phyloP scores from a whole-genome alignment of 2,888 invertebrate genomes.

The Stenoptilia bipunctidactyla region DNA sequence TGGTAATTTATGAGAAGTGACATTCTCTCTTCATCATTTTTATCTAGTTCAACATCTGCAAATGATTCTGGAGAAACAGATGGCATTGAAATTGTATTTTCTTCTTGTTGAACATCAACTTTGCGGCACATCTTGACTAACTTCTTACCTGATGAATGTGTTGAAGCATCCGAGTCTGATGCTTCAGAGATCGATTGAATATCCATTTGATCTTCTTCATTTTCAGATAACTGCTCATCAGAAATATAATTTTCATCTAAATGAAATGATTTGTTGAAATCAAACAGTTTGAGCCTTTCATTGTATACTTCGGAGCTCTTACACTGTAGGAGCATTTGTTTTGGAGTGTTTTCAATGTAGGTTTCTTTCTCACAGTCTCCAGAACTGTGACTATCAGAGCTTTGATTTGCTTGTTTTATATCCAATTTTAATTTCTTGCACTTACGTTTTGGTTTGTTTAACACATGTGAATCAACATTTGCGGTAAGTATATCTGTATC shows the following conservation, averaged over 20 bases:
- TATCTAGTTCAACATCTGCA: conserved; percentile 45
- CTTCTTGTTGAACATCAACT: conserved; percentile 27
- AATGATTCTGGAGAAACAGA: conserved; percentile 49
- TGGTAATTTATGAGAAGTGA: conserved; percentile 40
- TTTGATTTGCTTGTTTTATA: conserved; percentile 42
- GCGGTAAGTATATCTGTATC: conserved; percentile 43
- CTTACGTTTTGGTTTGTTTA: conserved; percentile 26
- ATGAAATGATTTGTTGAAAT: conserved; percentile 49
- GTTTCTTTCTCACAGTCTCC: conserved; percentile 13
- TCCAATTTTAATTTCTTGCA: conserved; percentile 44
- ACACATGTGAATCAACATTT: conserved; percentile 16
- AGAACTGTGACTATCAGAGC: conserved; percentile 25
- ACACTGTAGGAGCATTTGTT: conserved; percentile 40
- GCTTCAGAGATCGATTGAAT: conserved; percentile 44
- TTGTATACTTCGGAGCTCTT: conserved; percentile 40
- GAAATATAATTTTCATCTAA: conserved; percentile 29
- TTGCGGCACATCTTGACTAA: conserved; percentile 50
- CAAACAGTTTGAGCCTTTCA: conserved; percentile 35
- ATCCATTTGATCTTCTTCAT: conserved; percentile 33
- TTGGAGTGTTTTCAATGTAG: conserved; percentile 49
- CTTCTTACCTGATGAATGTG: conserved; percentile 22
- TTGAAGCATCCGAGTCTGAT: conserved; percentile 38
- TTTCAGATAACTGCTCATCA: conserved; percentile 23
- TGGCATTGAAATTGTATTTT: conserved; percentile 19
- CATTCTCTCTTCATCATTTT: conserved; percentile 42